Base-by-base conservation (phyloP, 2,113 vertebrate species). In the Corvus cornix region DNA sequence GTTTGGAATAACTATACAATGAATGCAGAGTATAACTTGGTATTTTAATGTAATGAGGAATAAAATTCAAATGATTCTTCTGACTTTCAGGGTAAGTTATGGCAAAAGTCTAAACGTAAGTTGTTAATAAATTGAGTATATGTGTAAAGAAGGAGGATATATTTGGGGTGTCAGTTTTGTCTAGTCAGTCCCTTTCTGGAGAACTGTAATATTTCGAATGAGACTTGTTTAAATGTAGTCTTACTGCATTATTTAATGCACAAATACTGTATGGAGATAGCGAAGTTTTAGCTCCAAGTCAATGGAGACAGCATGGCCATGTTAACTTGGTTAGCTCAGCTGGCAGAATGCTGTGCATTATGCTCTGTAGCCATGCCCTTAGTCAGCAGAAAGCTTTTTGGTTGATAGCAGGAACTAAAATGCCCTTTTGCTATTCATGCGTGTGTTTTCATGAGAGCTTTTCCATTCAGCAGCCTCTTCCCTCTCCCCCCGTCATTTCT, bases 241-340 rank as follows among this genome's bases (percentile, higher is more conserved):
- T 52, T 60, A 23, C 33, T 60, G 39, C 63, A 69, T 60, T 87
- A 33, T 77, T 77, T 52, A 52, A 19, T 33, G 46, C 55, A 69
- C 46, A 77, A 18, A 33, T 15, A 33, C 21, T 59, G 1, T 24
- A 17, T 14, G 16, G 30, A 35, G 75, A 15, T 9, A 33, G 6
- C 0, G 2, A 46, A 62, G 37, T 78, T 78, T 85, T 37, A 88
- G 6, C 31, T 78, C 24, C 24, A 75, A 43, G 30, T 41, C 23
- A 64, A 43, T 21, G 28, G 51, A 81, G 28, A 7, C 41, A 60
- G 8, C 0, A 0, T 70, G 52, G 28, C 76, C 23, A 10, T 3
- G 3, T 62, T 66, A 66, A 20, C 1, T 2, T 73, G 59, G 23
- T 2, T 73, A 63, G 23, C 16, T 79, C 33, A 63, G 31, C 75